These are phyloP conservation scores for Gyps fulvus DNA, from an alignment of 2,113 vertebrate genomes.

Conservation along the genomic window DNA sequence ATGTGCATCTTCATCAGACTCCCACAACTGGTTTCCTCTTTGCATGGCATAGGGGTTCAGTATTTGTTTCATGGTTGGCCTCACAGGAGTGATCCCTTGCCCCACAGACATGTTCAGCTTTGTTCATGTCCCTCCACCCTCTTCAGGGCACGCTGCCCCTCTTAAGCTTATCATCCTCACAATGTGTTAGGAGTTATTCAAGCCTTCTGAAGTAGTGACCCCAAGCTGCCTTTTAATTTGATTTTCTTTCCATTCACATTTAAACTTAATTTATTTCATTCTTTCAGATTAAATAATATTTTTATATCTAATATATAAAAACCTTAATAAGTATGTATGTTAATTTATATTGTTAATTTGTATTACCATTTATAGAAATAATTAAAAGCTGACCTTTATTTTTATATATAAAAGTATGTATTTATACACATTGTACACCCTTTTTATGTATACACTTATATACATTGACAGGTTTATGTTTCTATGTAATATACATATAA, in stretches of 20 bases:
- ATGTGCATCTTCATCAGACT: accelerated
- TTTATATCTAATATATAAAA: not conserved
- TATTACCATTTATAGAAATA: not conserved
- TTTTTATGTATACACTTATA: not conserved
- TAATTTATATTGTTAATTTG: not conserved
- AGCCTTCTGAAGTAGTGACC: not conserved
- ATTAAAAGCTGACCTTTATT: not conserved
- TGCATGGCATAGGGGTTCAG: not conserved
- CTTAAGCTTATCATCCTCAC: not conserved
- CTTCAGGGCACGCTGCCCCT: not conserved
- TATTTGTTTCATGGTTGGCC: not conserved
- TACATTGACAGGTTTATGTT: not conserved
- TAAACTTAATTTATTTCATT: not conserved
- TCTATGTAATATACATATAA: not conserved
- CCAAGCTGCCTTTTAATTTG: not conserved
- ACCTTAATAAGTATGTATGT: not conserved
- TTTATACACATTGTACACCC: not conserved
- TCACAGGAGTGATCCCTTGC: not conserved
- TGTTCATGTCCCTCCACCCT: not conserved
- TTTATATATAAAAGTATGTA: not conserved
- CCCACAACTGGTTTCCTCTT: not conserved
- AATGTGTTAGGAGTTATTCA: not conserved
- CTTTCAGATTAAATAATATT: not conserved
- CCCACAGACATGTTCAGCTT: not conserved
- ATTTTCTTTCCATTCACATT: not conserved